phyloP scores from a whole-genome alignment of 2,113 vertebrate species.

The Irena cyanogastra region DNA sequence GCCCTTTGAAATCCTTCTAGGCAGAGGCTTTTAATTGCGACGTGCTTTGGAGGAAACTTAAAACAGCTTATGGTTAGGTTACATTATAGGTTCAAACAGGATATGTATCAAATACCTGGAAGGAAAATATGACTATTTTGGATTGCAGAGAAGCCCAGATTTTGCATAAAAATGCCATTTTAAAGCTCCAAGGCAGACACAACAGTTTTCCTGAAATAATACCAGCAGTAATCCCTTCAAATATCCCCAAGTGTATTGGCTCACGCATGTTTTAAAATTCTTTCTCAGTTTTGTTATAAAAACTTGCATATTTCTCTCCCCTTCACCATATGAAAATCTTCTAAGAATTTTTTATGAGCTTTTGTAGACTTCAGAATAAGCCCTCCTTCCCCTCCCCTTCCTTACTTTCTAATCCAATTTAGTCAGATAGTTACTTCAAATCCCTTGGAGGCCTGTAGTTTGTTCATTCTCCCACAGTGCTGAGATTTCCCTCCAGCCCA shows the following conservation, averaged over 20 bases:
- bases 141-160: not conserved
- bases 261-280: constrained; percentile 42
- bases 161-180: not conserved
- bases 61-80: not conserved
- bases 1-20: constrained; percentile 1
- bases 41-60: not conserved
- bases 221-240: constrained; percentile 44
- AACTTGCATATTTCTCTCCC: constrained; percentile 47
- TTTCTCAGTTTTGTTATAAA: constrained; percentile 42
- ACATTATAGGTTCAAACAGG: not conserved
- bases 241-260: constrained; percentile 32
- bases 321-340: constrained; percentile 65
- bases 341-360: constrained; percentile 62
- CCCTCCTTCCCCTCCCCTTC: constrained; percentile 60
- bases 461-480: constrained; percentile 81
- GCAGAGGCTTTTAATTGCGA: not conserved
- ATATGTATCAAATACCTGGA: constrained; percentile 27
- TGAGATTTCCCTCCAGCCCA: constrained; percentile 84
- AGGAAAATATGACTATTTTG: constrained; percentile 13
- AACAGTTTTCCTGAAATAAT: constrained; percentile 55
- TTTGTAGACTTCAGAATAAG: constrained; percentile 61
- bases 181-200: constrained; percentile 20
- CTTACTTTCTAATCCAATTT: constrained; percentile 82
- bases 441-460: constrained; percentile 66
- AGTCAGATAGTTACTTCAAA: constrained; percentile 71